Conservation (phyloP, 2,797 vertebrate species). For the Typhlichthys eigenmanni region DNA sequence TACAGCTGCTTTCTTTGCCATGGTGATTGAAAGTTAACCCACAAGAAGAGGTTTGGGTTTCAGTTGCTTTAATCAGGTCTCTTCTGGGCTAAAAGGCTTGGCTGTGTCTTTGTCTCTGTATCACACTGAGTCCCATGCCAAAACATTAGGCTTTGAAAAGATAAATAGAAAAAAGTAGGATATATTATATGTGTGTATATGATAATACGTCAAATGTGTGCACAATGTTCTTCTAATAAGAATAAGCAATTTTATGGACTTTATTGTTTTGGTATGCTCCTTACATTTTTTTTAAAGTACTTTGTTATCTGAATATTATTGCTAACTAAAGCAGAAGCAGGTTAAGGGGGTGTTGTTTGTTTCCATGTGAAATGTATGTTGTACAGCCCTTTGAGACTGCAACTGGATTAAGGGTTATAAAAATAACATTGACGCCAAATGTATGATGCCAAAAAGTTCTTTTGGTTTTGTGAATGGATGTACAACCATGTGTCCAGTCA, state of each 20-base stretch:
- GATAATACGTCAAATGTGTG: not conserved
- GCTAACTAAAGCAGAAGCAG: no score
- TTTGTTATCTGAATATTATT: not conserved
- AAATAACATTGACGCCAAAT: no score
- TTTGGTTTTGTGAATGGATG: conserved; percentile 1
- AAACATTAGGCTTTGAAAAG: conserved; percentile 39
- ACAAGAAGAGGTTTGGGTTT: conserved; percentile 51
- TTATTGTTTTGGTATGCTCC: not conserved
- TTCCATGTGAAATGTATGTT: no score
- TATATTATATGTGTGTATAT: not conserved
- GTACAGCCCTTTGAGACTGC: no score
- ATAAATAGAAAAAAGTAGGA: conserved; percentile 16
- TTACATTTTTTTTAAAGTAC: not conserved
- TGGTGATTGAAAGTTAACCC: conserved; percentile 50
- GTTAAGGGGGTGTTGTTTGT: no score
- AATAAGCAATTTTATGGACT: not conserved
- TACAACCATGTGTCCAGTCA: not conserved
- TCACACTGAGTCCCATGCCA: conserved; percentile 16
- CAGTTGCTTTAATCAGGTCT: conserved; percentile 51
- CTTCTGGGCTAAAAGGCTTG: conserved; percentile 32
- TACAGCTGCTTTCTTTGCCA: conserved; percentile 8
- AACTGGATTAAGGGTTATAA: no score
- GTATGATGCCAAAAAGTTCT: not conserved
- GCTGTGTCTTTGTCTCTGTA: conserved; percentile 22
- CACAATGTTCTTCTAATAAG: not conserved